Base-by-base conservation (phyloP, 2,888 invertebrate species). In the Andrena minutula region DNA sequence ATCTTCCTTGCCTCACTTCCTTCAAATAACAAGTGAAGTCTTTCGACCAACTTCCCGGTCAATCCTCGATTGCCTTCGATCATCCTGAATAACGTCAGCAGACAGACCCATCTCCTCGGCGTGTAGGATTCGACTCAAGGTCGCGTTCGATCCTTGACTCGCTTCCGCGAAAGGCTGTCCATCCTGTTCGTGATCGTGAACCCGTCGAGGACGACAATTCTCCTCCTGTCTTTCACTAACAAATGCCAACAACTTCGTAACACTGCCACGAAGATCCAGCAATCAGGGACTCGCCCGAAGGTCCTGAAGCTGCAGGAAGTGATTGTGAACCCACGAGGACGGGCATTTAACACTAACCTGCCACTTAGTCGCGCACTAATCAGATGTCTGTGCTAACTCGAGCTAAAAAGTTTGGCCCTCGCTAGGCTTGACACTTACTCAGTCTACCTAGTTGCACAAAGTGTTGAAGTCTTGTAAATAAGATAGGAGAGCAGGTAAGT, bases 151-250 rank as follows among this genome's bases (percentile, higher is more conserved):
- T 79, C 82, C 76, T 85, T 82, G 84, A 60, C 32, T 49, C 60
- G 35, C 16, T 65, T 64, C 49, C 63, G 68, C 23, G 77, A 73
- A 71, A 70, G 71, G 20, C 51, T 26, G 32, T 47, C 47, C 35
- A 49, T 66, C 61, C 51, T 16, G 65, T 49, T 66, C 75, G 71
- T 69, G 74, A 72, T 76, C 83, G 61, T 84, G 83, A 84, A 84
- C 79, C 69, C 77, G 41, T 56, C 80, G 72, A 84, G 77, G 72
- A 69, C 76, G 61, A 26, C 56, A 20, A 28, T 51, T 64, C 71
- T 58, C 69, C 41, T 68, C 68, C 60, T 26, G 23, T 64, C 60
- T 49, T 26, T 71, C 63, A 35, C 32, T 30, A 20, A 41, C 68
- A 56, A 81, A 81, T 66, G 60, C 53, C 47, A 61, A 30, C 23